Evolutionary conservation across 2,113 vertebrate species (phyloP), one percentile per base, ranked within the genome.

Genomic region (Physeter macrocephalus): DNA sequence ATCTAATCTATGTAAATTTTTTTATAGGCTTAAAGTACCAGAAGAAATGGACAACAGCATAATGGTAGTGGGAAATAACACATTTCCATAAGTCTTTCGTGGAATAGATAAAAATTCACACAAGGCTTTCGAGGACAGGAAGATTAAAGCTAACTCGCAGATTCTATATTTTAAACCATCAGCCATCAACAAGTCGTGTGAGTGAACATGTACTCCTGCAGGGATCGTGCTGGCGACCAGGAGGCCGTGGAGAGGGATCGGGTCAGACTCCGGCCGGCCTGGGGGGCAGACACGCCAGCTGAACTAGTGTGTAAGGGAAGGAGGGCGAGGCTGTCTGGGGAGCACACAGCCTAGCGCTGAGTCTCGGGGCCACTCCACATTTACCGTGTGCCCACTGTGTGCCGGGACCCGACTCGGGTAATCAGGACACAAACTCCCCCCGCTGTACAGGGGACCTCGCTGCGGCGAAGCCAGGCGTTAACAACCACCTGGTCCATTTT

Each of bases 271-370:
- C 10, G 43, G 20, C 69, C n/a, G 1, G 6, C 27, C 67, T 17
- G 9, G 1, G 13, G 1, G 0, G 12, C 29, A 14, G 46, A 8
- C 5, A 36, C 1, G 0, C 23, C 21, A 0, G 1, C 27, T 3
- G 34, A 6, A 3, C 25, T 8, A 18, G 57, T 0, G 54, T 4
- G 41, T 11, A 14, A 75, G 54, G 52, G 41, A 1, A 36, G 8
- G 59, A 18, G 25, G 39, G 21, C 0, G 6, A 5, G 41, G 18
- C 6, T 5, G 15, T 3, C 36, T 27, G 36, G 59, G 52, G 67
- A 29, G 57, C 31, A 3, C 54, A 0, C 3, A 21, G n/a, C 18
- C 0, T 6, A 43, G 23, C 49, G 0, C 11, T 7, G 9, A 25
- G 31, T 7, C 36, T 7, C 1, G 72, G 36, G 84, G 39, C 52